These are phyloP conservation scores for Pristionchus maxplancki DNA, from an alignment of 2,888 invertebrate genomes.

Conservation along the genomic window DNA sequence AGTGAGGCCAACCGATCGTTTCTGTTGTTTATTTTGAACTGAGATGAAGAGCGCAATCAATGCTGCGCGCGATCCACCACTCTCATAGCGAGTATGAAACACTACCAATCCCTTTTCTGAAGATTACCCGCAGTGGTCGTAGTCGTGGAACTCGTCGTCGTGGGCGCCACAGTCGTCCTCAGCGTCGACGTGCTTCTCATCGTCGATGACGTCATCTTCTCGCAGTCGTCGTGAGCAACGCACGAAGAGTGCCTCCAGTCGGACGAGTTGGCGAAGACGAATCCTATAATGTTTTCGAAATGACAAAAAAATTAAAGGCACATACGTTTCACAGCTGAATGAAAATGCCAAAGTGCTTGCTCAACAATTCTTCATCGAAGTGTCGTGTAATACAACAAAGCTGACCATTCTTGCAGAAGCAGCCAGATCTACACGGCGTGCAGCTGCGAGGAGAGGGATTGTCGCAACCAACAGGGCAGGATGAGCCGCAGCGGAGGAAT, in stretches of 20 bases:
- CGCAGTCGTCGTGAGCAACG: slow-evolving; percentile 63
- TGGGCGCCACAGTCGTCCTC: slow-evolving; percentile 36
- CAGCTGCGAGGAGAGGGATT: slow-evolving; percentile 68
- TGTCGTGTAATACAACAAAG: no score
- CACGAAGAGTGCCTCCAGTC: slow-evolving; percentile 67
- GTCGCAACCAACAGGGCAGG: slow-evolving; percentile 74
- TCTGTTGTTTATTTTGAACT: no score
- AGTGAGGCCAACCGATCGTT: no score
- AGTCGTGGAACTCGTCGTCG: background rate
- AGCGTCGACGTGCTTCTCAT: slow-evolving; percentile 42
- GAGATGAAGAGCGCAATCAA: background rate
- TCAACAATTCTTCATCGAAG: no score
- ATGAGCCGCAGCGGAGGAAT: slow-evolving; percentile 67
- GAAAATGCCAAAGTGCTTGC: background rate
- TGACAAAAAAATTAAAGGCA: background rate
- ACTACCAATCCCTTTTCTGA: no score
- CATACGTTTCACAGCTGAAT: background rate
- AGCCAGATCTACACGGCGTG: slow-evolving; percentile 73
- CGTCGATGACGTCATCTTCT: slow-evolving; percentile 41
- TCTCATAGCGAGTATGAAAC: background rate
- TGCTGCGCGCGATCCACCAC: no score
- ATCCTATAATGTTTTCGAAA: slow-evolving; percentile 48
- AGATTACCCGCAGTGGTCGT: background rate
- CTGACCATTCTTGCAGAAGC: slow-evolving; percentile 72
- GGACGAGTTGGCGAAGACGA: slow-evolving; percentile 62